These are phyloP conservation scores for Coracopsis vasa DNA, from an alignment of 2,113 vertebrate genomes.

Conservation along the genomic window DNA sequence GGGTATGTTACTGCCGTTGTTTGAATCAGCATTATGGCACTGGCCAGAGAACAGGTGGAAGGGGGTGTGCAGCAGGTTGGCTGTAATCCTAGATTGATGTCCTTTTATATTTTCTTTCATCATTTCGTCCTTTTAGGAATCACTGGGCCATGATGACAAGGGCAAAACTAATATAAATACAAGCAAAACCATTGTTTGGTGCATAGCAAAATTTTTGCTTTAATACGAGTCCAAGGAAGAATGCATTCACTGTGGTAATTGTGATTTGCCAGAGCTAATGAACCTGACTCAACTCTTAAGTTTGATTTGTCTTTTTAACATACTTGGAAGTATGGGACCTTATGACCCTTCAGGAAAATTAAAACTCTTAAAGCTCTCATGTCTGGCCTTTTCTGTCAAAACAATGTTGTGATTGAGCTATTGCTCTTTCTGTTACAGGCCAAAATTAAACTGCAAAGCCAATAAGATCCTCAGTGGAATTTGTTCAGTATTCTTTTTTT, in stretches of 20 bases:
- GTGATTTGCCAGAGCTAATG: conserved; percentile 20
- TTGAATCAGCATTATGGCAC: neutral
- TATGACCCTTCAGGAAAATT: conserved; percentile 49
- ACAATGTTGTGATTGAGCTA: neutral
- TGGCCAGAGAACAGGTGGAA: neutral
- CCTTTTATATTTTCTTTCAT: neutral
- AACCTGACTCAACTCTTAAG: neutral
- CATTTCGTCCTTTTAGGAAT: neutral
- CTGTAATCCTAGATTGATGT: neutral
- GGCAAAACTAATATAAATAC: neutral
- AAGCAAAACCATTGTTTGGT: neutral
- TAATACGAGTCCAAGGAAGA: neutral
- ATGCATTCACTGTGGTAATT: neutral
- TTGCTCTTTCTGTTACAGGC: neutral
- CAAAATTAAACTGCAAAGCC: neutral
- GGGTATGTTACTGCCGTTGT: neutral
- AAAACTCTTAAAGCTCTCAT: conserved; percentile 35
- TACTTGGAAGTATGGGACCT: conserved; percentile 18
- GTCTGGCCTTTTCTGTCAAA: conserved; percentile 15
- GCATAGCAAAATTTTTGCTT: neutral
- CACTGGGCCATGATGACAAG: neutral
- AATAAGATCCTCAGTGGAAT: neutral
- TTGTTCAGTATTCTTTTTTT: neutral
- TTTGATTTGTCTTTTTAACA: conserved; percentile 48
- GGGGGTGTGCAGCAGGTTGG: fast-evolving